These are phyloP conservation scores for Nesometra sesokonis DNA, from an alignment of 35 echinoderm and acorn worm species.

Conservation along the genomic window DNA sequence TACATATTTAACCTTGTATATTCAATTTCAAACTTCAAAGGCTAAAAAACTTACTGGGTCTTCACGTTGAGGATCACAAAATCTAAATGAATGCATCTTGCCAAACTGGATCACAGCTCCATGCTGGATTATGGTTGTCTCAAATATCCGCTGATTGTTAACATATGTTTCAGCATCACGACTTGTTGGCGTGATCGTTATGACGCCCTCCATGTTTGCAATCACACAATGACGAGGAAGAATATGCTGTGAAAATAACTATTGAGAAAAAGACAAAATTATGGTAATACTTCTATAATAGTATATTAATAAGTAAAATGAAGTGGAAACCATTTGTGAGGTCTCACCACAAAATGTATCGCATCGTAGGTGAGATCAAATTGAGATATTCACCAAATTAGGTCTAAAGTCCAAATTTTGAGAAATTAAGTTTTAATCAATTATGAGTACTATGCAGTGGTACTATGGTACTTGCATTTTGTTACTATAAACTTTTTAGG, in stretches of 20 bases:
- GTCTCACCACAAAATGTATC: too few relatives aligned
- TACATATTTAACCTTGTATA: not conserved
- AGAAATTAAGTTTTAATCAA: too few relatives aligned
- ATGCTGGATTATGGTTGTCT: constrained; percentile 81
- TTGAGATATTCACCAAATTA: too few relatives aligned
- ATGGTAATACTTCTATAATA: not conserved
- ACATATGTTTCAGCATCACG: constrained; percentile 72
- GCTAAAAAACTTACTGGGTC: constrained; percentile 51
- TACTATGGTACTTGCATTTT: too few relatives aligned
- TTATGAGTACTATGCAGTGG: too few relatives aligned
- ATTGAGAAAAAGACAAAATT: not conserved
- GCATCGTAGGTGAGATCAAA: too few relatives aligned
- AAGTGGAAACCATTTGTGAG: too few relatives aligned
- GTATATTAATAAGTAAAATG: too few relatives aligned
- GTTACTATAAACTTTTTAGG: too few relatives aligned
- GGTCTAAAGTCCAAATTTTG: too few relatives aligned
- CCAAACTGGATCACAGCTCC: constrained; percentile 81
- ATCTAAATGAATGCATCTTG: constrained; percentile 64
- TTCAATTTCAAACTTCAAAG: not conserved
- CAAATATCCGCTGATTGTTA: constrained; percentile 61
- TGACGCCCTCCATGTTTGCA: constrained; percentile 91
- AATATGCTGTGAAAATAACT: constrained; percentile 73
- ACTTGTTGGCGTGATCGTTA: constrained; percentile 75
- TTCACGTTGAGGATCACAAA: constrained; percentile 88
- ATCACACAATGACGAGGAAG: constrained; percentile 87